Evolutionary conservation across 2,797 vertebrate species (phyloP), one percentile per base, ranked within the genome.

Genomic region (Spinibarbus caldwelli): DNA sequence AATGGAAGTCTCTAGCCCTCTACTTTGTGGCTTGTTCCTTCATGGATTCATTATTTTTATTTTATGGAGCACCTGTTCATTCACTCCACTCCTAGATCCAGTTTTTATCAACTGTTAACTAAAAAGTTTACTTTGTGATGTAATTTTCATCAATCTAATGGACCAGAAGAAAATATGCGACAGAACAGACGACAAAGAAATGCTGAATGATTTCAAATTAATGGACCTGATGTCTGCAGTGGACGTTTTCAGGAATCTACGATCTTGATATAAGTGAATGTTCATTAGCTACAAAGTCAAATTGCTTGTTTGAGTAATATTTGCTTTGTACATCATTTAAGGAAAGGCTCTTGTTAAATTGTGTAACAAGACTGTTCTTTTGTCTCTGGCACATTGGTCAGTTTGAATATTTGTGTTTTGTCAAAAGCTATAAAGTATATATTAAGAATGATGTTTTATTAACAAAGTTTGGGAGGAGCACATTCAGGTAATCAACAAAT

Each of bases 301-400:
- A 54, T 12, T 43, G 12, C 15, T 66, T 36, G 21, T 14, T 66
- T 36, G 11, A 68, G 49, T 71, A 29, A 41, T 43, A n/a, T 43
- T 43, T 62, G 38, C 52, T n/a, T 62, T 73, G 52, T 34, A n/a
- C 12, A 17, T 38, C 8, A 41, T 21, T 31, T 23, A 62, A 73
- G 80, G 52, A 19, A 73, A 73, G 43, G 36, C 23, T 29, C 14
- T 82, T 72, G 11, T 67, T 59, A 43, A 38, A 19, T 45, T 31
- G n/a, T 34, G 14, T 59, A 71, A 82, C 19, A 45, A 72, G 29
- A 73, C n/a, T 82, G 3, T 71, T 23, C 0, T 75, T 76, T 49
- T 52, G 81, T 75, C 71, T n/a, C 41, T 47, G 82, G 59, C 72
- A 83, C 82, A 67, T 83, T 38, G 43, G 29, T 67, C 23, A 29